These are phyloP conservation scores for Hemaris fuciformis DNA, from an alignment of 2,888 invertebrate species.

Conservation along the genomic window DNA sequence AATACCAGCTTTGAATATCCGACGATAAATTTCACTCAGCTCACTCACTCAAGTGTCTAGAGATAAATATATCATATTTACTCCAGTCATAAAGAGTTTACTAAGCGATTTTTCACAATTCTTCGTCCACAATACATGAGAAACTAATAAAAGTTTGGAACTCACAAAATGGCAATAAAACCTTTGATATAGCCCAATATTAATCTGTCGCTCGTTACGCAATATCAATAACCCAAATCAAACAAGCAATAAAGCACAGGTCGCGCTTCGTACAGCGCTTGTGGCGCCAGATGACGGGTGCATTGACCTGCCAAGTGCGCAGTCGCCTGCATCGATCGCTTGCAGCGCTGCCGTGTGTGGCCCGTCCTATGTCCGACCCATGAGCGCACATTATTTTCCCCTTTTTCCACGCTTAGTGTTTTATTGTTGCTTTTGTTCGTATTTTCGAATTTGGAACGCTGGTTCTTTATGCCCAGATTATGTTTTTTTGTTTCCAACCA, in stretches of 20 bases:
- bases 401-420: conserved; percentile 9
- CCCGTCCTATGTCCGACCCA: neutral
- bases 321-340: conserved; percentile 65
- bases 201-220: neutral
- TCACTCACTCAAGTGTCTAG: no score
- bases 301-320: conserved; percentile 66
- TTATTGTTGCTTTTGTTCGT: neutral
- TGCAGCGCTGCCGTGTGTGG: conserved; percentile 37
- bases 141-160: neutral
- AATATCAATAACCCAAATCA: conserved; percentile 15
- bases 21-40: no score
- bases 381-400: neutral
- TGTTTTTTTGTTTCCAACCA: neutral
- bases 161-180: neutral
- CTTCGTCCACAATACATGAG: neutral
- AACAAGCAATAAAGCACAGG: conserved; percentile 14
- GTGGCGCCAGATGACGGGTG: conserved; percentile 41
- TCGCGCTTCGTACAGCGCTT: neutral
- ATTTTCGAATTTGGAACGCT: neutral
- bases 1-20: no score
- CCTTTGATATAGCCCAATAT: neutral
- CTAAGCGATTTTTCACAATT: no score
- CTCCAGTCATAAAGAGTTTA: no score
- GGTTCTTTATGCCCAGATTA: neutral
- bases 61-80: no score